Evolutionary conservation across 1,140 invertebrate genomes (phyloP).

Genomic region (Calosoma granatense): DNA sequence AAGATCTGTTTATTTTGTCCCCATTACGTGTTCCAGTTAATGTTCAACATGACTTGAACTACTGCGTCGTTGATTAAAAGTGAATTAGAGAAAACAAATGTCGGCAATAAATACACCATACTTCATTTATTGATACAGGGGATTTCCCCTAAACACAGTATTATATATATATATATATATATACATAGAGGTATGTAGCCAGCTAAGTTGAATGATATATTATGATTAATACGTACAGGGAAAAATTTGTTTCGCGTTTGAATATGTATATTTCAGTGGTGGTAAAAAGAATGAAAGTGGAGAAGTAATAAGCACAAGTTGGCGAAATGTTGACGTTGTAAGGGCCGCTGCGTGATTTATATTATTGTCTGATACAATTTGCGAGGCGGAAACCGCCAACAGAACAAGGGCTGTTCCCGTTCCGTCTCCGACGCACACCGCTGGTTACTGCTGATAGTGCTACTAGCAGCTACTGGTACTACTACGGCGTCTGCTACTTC

Average conservation of each 20-base stretch:
- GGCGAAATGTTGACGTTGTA: constrained; percentile 4
- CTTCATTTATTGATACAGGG: too few relatives aligned
- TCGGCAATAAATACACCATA: too few relatives aligned
- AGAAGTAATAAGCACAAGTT: neutral
- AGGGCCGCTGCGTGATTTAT: neutral
- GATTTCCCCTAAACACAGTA: too few relatives aligned
- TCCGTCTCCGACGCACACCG: too few relatives aligned
- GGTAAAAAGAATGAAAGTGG: neutral
- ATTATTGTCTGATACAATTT: constrained; percentile 7
- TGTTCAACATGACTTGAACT: too few relatives aligned
- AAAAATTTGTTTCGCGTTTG: neutral
- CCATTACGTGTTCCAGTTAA: neutral
- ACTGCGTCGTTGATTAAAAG: too few relatives aligned
- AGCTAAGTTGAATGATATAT: too few relatives aligned
- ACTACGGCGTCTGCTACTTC: neutral
- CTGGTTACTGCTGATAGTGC: neutral
- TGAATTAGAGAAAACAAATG: too few relatives aligned
- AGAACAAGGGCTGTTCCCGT: neutral
- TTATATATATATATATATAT: too few relatives aligned
- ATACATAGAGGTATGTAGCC: too few relatives aligned
- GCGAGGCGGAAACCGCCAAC: neutral
- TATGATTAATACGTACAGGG: neutral
- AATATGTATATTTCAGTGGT: constrained; percentile 3
- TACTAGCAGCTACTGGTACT: neutral
- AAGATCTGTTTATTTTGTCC: neutral